phyloP scores from a whole-genome alignment of 1,140 invertebrate species.

The Papilio machaon region DNA sequence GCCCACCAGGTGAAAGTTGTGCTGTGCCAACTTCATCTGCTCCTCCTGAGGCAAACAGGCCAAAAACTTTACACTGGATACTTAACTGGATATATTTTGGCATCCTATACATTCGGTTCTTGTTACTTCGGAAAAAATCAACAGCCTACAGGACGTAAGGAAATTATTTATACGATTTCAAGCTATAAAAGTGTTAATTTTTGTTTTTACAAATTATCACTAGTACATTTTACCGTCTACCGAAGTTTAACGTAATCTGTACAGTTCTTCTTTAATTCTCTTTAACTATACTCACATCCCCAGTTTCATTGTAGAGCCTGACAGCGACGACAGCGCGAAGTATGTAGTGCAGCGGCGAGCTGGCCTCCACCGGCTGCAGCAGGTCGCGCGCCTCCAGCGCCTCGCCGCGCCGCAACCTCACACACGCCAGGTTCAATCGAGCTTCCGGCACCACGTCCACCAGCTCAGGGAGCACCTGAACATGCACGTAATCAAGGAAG shows the following conservation, averaged over 20 bases:
- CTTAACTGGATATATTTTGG: neutral
- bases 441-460: constrained; percentile 99
- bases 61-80: too few relatives aligned
- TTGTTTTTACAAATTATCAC: too few relatives aligned
- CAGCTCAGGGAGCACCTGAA: constrained; percentile 92
- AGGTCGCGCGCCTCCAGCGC: constrained; percentile 94
- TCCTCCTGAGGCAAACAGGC: constrained; percentile 86
- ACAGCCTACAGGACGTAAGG: too few relatives aligned
- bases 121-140: too few relatives aligned
- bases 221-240: too few relatives aligned
- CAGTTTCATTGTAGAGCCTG: constrained; percentile 94
- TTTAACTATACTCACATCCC: constrained; percentile 85
- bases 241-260: too few relatives aligned
- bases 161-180: too few relatives aligned
- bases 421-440: constrained; percentile 96
- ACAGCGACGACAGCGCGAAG: constrained; percentile 98
- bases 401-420: constrained; percentile 96
- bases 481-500: neutral
- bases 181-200: too few relatives aligned
- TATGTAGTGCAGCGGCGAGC: constrained; percentile 97
- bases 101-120: neutral
- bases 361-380: constrained; percentile 96
- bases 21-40: constrained; percentile 96
- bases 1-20: constrained; percentile 98
- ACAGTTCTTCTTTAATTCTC: neutral